Evolutionary conservation across 2,113 vertebrate species (phyloP), one percentile per base, ranked within the genome.

Genomic region (Gambusia holbrooki): DNA sequence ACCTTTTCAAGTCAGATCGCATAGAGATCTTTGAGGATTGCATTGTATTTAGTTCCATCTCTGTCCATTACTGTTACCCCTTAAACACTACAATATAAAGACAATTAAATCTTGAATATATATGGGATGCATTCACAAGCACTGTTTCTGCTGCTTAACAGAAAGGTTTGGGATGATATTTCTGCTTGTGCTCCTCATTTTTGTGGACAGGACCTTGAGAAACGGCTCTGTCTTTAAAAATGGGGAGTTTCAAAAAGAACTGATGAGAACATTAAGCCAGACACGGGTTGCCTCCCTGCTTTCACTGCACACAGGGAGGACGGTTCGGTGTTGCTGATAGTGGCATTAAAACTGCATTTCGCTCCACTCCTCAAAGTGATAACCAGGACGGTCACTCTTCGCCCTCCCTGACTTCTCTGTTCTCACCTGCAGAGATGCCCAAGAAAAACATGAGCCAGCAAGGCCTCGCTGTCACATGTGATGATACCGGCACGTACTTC

Each of bases 241-340:
- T 37, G 35, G 76, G 88, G 84, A 89, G 84, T 86, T 89, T 85
- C 69, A 73, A 81, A 82, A 76, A 75, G 48, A 81, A 25, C 27
- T 76, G 93, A 93, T 93, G 92, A 91, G 84, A 84, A 64, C 77
- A 89, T 87, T 88, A 88, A 84, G 79, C 85, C 73, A 78, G 82
- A 84, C 70, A 54, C 40, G 7, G 48, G 37, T 1, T 79, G 40
- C 81, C 86, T 89, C 84, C 69, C 60, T 40, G 77, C 80, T 72
- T 37, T 70, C 33, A 73, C 78, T 54, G 9, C 58, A 84, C 71
- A 81, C 79, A 66, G 86, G 91, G 90, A 93, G 92, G 87, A 83
- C 64, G 83, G 60, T 84, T 87, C 27, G 60, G 66, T 62, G 51
- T 58, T 81, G 71, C 80, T 88, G 92, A 93, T 92, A 92, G 74